Conservation (phyloP, 2,113 vertebrate genomes). For the Corythornis cristatus region DNA sequence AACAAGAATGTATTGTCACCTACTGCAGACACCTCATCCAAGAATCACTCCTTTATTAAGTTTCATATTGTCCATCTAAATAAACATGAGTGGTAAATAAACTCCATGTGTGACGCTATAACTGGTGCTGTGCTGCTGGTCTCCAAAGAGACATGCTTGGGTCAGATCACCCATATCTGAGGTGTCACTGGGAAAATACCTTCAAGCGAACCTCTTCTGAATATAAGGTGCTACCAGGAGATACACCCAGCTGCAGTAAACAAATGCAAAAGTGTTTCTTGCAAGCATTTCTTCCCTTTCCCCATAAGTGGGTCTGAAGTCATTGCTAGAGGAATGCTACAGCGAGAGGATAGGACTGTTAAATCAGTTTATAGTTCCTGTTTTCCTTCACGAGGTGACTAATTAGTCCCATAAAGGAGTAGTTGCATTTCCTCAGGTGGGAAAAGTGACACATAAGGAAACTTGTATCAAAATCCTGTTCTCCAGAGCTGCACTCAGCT, state of each 20-base stretch:
- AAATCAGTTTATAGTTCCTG: conserved; percentile 44
- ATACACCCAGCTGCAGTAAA: neutral
- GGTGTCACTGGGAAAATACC: neutral
- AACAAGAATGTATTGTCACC: neutral
- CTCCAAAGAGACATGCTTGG: neutral
- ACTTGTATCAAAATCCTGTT: neutral
- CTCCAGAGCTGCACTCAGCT: neutral
- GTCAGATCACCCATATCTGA: neutral
- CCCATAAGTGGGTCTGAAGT: neutral
- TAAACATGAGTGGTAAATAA: neutral
- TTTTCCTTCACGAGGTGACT: conserved; percentile 40
- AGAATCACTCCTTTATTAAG: neutral
- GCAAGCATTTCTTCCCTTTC: neutral
- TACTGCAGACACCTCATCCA: neutral
- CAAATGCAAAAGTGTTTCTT: conserved; percentile 13
- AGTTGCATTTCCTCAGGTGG: neutral
- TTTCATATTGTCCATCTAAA: neutral
- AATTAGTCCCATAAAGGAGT: conserved; percentile 25
- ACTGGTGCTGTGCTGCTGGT: neutral
- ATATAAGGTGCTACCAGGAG: neutral
- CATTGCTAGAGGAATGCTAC: neutral
- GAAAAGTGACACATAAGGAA: neutral
- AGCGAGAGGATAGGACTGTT: neutral
- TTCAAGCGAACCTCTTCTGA: neutral
- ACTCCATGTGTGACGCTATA: neutral